Percentiles rank a stretch among this genome's conserved stretches.
Evolutionary conservation across 2,797 vertebrate species (phyloP).

Genomic region (Fistularia commersonii): DNA sequence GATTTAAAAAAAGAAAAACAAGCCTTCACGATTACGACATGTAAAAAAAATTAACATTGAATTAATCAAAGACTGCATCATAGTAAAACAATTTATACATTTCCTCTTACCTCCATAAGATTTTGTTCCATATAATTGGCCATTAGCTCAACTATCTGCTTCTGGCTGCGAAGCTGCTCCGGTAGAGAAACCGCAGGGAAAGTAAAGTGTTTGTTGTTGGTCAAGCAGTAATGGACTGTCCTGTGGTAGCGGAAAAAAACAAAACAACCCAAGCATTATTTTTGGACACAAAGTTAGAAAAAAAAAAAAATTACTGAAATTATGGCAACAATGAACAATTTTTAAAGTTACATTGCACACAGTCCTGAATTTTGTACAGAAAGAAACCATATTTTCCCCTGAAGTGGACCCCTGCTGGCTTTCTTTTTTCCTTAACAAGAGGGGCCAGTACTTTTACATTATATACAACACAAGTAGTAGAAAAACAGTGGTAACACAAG

Average conservation of each 20-base stretch:
- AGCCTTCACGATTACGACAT: too few species aligned
- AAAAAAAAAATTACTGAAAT: too few species aligned
- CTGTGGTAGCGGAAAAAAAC: conserved; percentile 57
- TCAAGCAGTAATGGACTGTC: conserved; percentile 91
- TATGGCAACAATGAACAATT: too few species aligned
- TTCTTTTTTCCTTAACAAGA: too few species aligned
- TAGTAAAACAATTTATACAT: not conserved
- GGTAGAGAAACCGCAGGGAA: conserved; percentile 83
- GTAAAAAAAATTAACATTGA: not conserved
- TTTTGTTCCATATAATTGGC: conserved; percentile 97
- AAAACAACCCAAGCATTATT: not conserved
- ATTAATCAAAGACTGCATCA: not conserved
- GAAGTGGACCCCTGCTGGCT: too few species aligned
- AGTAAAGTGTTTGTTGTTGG: conserved; percentile 89
- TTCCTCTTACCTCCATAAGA: conserved; percentile 88
- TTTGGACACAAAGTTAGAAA: not conserved
- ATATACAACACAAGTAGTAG: too few species aligned
- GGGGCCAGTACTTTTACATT: too few species aligned
- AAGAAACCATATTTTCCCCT: too few species aligned
- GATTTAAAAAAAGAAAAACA: too few species aligned
- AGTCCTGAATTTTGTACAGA: too few species aligned
- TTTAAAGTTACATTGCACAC: too few species aligned
- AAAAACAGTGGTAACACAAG: too few species aligned
- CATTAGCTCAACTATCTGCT: conserved; percentile 89
- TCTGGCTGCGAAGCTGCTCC: conserved; percentile 87